A percentile compares a stretch with the other conserved stretches of the same genome.
Evolutionary conservation across 2,797 vertebrate genomes (phyloP).

Genomic region (Oreochromis mossambicus): DNA sequence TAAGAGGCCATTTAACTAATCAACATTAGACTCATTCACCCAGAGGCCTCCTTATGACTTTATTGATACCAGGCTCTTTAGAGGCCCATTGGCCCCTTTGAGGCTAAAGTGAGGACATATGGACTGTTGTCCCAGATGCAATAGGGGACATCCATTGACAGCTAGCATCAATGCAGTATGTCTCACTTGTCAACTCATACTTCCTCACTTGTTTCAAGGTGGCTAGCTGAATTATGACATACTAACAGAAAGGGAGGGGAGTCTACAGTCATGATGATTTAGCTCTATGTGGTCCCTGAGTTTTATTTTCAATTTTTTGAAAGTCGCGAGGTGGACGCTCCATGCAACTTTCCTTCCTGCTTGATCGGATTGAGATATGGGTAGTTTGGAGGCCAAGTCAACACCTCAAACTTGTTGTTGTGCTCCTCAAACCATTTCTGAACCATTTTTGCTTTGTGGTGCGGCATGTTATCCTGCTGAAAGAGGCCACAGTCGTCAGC

Average conservation of each 20-base stretch:
- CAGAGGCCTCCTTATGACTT: slow-evolving; percentile 45
- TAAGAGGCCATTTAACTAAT: slow-evolving; percentile 56
- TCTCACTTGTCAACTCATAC: slow-evolving; percentile 13
- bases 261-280: background rate
- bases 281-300: background rate
- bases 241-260: too few species aligned
- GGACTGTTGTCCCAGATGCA: slow-evolving; percentile 55
- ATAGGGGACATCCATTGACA: slow-evolving; percentile 53
- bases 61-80: slow-evolving; percentile 62
- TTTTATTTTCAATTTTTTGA: background rate
- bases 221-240: background rate
- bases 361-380: background rate
- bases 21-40: slow-evolving; percentile 51
- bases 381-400: background rate
- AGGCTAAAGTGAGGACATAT: slow-evolving; percentile 30
- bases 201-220: slow-evolving; percentile 4
- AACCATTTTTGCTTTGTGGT: background rate
- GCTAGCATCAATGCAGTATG: slow-evolving; percentile 34
- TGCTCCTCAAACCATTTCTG: background rate
- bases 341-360: background rate
- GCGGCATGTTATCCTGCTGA: background rate
- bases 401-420: background rate
- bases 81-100: slow-evolving; percentile 16
- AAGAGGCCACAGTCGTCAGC: background rate
- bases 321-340: background rate